Base-by-base conservation (phyloP, 2,888 invertebrate species). In the Hyposoter didymator region DNA sequence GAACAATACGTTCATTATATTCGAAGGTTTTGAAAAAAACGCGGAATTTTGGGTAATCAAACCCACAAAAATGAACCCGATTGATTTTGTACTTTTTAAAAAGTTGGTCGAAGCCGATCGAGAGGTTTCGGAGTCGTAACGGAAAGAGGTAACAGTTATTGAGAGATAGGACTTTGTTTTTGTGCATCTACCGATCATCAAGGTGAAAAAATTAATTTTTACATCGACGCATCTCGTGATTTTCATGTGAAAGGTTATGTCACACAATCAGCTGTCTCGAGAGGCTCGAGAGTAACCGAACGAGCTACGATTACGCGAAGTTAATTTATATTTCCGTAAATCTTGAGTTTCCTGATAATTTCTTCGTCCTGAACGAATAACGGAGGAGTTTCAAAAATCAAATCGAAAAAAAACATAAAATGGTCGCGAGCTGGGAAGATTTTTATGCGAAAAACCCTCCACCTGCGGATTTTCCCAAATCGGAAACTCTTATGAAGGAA, bases 391-490 rank as follows among this genome's bases (percentile, higher is more conserved):
- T 10, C 28, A 32, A 32, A 17, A 3, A 0, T 1, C 6, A 28
- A 49, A 12, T 12, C 5, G 19, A 19, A 62, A 19, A 59, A 17
- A 47, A 19, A 64, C 28, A 2, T 22, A 87, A 52, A 74, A 93
- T 93, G 93, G 90, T 92, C 82, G 94, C 95, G 87, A 96, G 96
- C 86, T 98, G 98, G 97, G 97, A 98, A 94, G 97, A 97, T 91
- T 98, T 98, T 94, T 98, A 97, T 92, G 96, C 96, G 8, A 96
- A 96, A 84, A 97, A 97, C 94, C 95, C 97, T 87, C 96, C 97
- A 39, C 98, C 98, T 19, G 95, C 95, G 7, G 96, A 97, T 94
- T 97, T 97, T 90, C 96, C 96, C 91, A 96, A 97, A 91, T 97
- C 96, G 93, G 95, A 97, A 88, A 95, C 95, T 10, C 92, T 96